A percentile compares a stretch with the other conserved stretches of the same genome.
phyloP scores from a whole-genome alignment of 2,113 vertebrate species.

The Coryphaenoides rupestris region DNA sequence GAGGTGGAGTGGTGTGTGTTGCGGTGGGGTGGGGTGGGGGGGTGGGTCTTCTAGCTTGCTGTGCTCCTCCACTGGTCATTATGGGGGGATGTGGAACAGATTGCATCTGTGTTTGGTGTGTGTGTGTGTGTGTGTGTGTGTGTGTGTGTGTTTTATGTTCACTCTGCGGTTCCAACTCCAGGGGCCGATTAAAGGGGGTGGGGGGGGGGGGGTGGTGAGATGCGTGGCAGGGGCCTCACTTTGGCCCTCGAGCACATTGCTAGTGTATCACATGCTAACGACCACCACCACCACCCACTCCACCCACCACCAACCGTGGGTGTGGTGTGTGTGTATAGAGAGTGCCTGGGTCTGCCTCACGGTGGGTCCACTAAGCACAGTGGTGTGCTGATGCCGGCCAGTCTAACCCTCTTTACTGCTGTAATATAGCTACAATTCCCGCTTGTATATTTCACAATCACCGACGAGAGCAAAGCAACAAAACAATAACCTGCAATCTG shows the following conservation, averaged over 20 bases:
- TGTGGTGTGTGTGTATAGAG: no score
- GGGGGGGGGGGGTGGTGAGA: no score
- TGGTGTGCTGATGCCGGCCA: not conserved
- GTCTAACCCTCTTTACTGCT: constrained; percentile 11
- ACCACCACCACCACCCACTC: no score
- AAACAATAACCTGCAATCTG: not conserved
- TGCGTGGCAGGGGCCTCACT: no score
- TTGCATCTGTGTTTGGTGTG: constrained; percentile 9
- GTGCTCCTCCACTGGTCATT: constrained; percentile 43
- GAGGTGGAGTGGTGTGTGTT: constrained; percentile 39
- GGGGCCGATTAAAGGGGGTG: no score
- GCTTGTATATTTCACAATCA: constrained; percentile 3
- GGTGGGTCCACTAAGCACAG: no score
- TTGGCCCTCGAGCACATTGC: no score
- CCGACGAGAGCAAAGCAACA: constrained; percentile 1
- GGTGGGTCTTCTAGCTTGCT: constrained; percentile 13
- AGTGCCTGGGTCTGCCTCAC: not conserved
- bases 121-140: constrained; percentile 8
- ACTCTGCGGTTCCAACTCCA: not conserved
- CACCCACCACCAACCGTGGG: no score
- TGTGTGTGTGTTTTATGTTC: not conserved
- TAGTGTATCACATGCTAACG: no score
- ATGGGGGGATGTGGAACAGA: constrained; percentile 39
- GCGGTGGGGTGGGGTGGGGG: constrained; percentile 3
- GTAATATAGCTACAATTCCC: constrained; percentile 25